phyloP scores from a whole-genome alignment of 1,140 invertebrate species.

The Oncopodura yosiiana region DNA sequence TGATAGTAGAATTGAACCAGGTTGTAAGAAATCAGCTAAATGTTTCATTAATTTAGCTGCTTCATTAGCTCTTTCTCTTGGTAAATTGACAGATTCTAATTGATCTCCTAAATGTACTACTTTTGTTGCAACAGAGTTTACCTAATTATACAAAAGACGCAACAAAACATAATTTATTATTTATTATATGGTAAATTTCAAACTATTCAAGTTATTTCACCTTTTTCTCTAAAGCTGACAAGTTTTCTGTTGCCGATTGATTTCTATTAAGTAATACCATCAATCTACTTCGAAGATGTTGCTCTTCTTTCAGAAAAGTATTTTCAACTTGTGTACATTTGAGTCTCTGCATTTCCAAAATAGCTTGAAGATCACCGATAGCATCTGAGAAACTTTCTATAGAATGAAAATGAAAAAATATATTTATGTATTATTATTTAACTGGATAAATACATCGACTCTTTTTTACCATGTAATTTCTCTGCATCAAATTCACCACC shows the following conservation, averaged over 20 bases:
- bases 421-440: constrained; percentile 47
- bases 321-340: constrained; percentile 52
- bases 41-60: constrained; percentile 88
- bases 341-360: constrained; percentile 29
- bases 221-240: constrained; percentile 75
- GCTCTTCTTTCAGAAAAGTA: constrained; percentile 67
- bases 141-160: too few relatives aligned
- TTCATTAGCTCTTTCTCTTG: constrained; percentile 83
- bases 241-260: constrained; percentile 67
- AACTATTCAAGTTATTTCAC: too few relatives aligned
- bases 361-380: constrained; percentile 23
- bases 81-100: constrained; percentile 90
- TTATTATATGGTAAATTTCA: constrained; percentile 1
- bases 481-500: constrained; percentile 57
- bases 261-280: constrained; percentile 42
- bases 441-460: constrained; percentile 89
- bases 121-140: constrained; percentile 92
- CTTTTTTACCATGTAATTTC: constrained; percentile 63
- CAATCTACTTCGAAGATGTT: constrained; percentile 26
- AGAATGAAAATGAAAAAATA: neutral
- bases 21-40: constrained; percentile 82
- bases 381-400: constrained; percentile 31
- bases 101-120: constrained; percentile 96
- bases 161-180: too few relatives aligned
- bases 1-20: constrained; percentile 67